Percentiles rank a stretch among this genome's conserved stretches.
Evolutionary conservation across 2,888 invertebrate species (phyloP).

Genomic region (Lasius platythorax): DNA sequence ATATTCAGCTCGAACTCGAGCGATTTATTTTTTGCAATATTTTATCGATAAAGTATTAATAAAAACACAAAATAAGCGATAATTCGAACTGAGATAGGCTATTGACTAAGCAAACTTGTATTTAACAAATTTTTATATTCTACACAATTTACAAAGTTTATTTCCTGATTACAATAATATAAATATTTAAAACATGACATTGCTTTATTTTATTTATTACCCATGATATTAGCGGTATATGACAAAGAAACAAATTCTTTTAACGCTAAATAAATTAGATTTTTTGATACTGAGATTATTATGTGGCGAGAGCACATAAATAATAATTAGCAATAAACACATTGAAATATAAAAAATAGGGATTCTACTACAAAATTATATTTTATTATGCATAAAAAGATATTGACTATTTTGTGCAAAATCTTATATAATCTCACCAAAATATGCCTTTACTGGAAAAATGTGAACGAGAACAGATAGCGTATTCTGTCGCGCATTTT

Average conservation of each 20-base stretch:
- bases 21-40: conserved; percentile 52
- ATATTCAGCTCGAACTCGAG: conserved; percentile 56
- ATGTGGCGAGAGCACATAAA: background rate
- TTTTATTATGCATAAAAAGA: background rate
- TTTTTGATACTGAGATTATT: background rate
- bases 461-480: background rate
- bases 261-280: background rate
- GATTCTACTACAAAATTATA: background rate
- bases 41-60: conserved; percentile 38
- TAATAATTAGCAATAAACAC: background rate
- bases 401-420: background rate
- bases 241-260: background rate
- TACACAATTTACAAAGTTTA: background rate
- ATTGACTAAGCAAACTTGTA: background rate
- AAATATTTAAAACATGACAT: background rate
- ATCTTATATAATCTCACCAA: background rate
- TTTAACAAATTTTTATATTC: background rate
- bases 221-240: background rate
- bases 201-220: background rate
- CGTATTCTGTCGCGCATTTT: background rate
- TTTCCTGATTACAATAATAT: background rate
- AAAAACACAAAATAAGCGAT: conserved; percentile 21
- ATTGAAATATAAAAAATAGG: background rate
- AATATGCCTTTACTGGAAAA: background rate
- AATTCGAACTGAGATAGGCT: background rate